Base-by-base conservation (phyloP, 2,113 vertebrate genomes). In the Lophura nycthemera region DNA sequence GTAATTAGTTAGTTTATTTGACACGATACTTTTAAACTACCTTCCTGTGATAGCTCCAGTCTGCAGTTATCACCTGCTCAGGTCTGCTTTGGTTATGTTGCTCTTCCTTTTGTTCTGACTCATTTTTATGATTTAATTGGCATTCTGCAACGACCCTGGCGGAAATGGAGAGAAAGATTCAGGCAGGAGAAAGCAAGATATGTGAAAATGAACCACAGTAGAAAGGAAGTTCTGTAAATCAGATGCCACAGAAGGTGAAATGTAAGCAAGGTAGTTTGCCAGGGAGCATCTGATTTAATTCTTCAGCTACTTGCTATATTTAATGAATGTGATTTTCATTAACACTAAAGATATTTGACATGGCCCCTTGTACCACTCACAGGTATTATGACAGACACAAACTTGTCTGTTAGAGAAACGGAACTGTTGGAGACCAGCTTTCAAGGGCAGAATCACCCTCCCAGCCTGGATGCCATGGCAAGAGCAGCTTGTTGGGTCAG, bases 101-200 rank as follows among this genome's bases (percentile, higher is more conserved):
- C 80, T 87, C 40, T 82, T 87, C 57, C 43, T 85, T 97, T 96
- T 95, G 75, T 89, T 96, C 75, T 69, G 70, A 27, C 81, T 91
- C 7, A 0, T 80, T 91, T 92, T 88, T 94, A 87, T 88, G 70
- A 65, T 95, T 95, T 97, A 84, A 94, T 96, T 95, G 93, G 90
- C 90, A 90, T 89, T 95, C 73, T 86, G 57, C 90, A 96, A 43
- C 0, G 21, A 85, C 83, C 66, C 63, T 91, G 78, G 50, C 22
- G 6, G 88, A 96, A 96, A 93, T 69, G 20, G 86, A 65, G 56
- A 73, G 24, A 93, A 30, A 47, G 45, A 43, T 71, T 77, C 66
- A 69, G 71, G 72, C 81, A 85, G 84, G 52, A 83, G 77, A 82
- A 93, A 82, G 88, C 60, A 77, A 79, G 16, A 54, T 75, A 42